Evolutionary conservation across 2,113 vertebrate species (phyloP).

Genomic region (Neogale vison): DNA sequence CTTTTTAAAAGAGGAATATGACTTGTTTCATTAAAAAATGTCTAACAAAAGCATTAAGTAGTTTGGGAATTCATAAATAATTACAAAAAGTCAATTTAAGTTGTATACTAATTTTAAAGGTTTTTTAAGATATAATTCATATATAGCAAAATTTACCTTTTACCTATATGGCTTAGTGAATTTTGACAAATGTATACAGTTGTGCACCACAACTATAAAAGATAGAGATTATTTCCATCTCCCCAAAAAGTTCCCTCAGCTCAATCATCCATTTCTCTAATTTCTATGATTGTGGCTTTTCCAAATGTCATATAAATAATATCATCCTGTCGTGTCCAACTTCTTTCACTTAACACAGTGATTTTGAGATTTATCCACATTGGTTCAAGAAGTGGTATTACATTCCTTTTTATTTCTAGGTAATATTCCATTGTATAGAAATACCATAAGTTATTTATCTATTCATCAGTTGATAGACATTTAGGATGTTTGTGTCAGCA

Average conservation of each 20-base stretch:
- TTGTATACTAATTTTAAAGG: not conserved
- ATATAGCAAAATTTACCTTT: not conserved
- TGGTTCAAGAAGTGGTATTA: not conserved
- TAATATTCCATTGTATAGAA: not conserved
- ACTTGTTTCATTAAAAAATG: not conserved
- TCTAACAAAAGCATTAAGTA: not conserved
- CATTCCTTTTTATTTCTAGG: not conserved
- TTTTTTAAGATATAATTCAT: not conserved
- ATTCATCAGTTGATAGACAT: not conserved
- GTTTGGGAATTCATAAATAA: not conserved
- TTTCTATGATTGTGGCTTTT: not conserved
- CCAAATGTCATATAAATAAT: not conserved
- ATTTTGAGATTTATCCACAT: not conserved
- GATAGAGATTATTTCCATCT: not conserved
- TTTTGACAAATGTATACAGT: not conserved
- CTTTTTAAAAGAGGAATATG: constrained; percentile 16
- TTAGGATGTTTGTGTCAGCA: not conserved
- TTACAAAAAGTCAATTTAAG: constrained; percentile 6
- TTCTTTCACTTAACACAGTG: not conserved
- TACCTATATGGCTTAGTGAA: not conserved
- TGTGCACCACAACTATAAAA: not conserved
- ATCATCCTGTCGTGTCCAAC: not conserved
- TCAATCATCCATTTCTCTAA: not conserved
- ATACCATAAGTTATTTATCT: not conserved
- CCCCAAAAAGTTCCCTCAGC: not conserved